Percentiles rank a stretch among this genome's conserved stretches.
Conservation (phyloP, 2,888 invertebrate species). For the Netelia melanura region DNA sequence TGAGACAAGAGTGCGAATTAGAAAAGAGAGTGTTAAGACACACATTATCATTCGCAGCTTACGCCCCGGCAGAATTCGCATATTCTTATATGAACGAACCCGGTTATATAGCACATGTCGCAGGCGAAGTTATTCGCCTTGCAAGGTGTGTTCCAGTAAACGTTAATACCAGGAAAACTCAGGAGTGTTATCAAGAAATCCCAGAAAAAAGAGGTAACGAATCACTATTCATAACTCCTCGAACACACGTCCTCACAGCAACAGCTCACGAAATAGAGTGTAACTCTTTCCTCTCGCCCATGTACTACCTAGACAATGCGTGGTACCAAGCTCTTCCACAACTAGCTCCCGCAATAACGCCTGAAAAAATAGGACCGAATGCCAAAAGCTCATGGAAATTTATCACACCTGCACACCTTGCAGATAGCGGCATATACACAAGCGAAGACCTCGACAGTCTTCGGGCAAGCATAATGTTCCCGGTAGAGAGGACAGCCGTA, state of each 20-base stretch:
- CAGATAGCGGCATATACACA: slow-evolving; percentile 56
- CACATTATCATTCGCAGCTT: not conserved
- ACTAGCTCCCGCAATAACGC: not conserved
- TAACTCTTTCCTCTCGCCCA: slow-evolving; percentile 4
- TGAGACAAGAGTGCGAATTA: not conserved
- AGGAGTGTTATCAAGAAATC: slow-evolving; percentile 6
- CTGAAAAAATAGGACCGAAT: not conserved
- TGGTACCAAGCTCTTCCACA: slow-evolving; percentile 1
- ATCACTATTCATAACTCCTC: not conserved
- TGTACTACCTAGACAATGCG: not conserved
- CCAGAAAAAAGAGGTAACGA: not conserved
- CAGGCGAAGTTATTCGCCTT: slow-evolving; percentile 22
- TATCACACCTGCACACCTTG: slow-evolving; percentile 25
- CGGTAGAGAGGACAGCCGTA: slow-evolving; percentile 29
- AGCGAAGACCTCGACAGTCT: slow-evolving; percentile 8
- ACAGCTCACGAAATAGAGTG: not conserved
- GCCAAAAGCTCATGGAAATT: slow-evolving; percentile 20
- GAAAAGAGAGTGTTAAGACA: not conserved
- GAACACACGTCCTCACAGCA: not conserved
- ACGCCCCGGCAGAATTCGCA: slow-evolving; percentile 16
- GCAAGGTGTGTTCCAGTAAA: not conserved
- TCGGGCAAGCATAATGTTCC: slow-evolving; percentile 34
- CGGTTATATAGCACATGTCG: slow-evolving; percentile 17
- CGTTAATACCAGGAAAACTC: not conserved
- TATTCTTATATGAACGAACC: slow-evolving; percentile 29